Evolutionary conservation across 1,140 invertebrate genomes (phyloP), one percentile per base, ranked within the genome.

Genomic region (Arctopsyche grandis): DNA sequence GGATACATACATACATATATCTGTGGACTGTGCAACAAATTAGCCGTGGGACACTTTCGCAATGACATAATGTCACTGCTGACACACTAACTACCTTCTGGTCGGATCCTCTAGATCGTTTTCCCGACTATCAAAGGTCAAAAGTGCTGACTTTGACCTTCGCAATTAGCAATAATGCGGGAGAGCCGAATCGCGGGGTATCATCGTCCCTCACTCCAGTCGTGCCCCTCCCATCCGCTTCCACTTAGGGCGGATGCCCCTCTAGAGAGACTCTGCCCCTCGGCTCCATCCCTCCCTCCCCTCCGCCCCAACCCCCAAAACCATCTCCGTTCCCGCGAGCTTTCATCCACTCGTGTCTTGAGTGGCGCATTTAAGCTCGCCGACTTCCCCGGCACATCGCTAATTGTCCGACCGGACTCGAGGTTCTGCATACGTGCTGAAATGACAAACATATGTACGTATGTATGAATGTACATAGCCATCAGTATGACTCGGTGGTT

Each of bases 321-420:
- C n/a, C n/a, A n/a, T n/a, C 24, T 26, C 26, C 69, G 21, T 19
- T 26, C 24, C 69, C 5, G n/a, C 29, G 38, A 48, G 73, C 73
- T 75, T 75, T 75, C 73, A 60, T 21, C 73, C 48, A 60, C 52
- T 56, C 22, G 29, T 56, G 46, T 75, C 52, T 38, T 75, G 43
- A 75, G 73, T 75, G 73, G 73, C 4, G 73, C 73, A 75, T 75
- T 38, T 75, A 75, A 75, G 73, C 52, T 75, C 24, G 22, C 46
- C 46, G 46, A 22, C 21, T 38, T 71, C 69, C 26, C 21, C 38
- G 24, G 16, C 44, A 19, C 16, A 75, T 38, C 29, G 43, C 48
- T 75, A 75, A 75, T 75, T 75, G 73, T 44, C 44, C 44, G 73
- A 12, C 48, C 48, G 73, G 21, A n/a, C 73, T 12, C n/a, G 19